Evolutionary conservation across 1,140 invertebrate genomes (phyloP).

Genomic region (Apis florea): DNA sequence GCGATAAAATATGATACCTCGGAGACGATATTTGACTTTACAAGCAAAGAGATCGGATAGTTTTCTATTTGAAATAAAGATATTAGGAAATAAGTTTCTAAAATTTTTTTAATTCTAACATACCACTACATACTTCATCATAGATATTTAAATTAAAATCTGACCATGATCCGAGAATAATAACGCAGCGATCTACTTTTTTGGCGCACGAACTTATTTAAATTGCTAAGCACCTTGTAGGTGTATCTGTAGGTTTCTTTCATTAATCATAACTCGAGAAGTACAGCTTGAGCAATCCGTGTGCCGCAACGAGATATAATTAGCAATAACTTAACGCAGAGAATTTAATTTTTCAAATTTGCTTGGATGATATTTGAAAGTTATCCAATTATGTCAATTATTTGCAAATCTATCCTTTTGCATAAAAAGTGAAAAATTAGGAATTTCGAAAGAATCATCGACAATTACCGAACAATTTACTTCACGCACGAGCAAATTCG

Average conservation of each 20-base stretch:
- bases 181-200: not conserved
- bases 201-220: constrained; percentile 8
- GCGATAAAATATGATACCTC: too few relatives aligned
- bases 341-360: not conserved
- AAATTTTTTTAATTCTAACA: not conserved
- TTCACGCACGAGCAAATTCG: not conserved
- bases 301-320: not conserved
- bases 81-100: too few relatives aligned
- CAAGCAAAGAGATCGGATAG: too few relatives aligned
- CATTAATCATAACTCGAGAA: constrained; percentile 15
- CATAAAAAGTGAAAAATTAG: not conserved
- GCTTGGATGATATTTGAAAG: not conserved
- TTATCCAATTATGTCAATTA: not conserved
- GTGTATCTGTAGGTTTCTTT: constrained; percentile 10
- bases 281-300: not conserved
- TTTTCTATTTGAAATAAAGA: too few relatives aligned
- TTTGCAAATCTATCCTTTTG: not conserved
- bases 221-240: constrained; percentile 7
- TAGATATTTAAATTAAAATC: not conserved
- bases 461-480: not conserved
- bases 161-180: not conserved
- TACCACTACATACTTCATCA: not conserved
- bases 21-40: too few relatives aligned
- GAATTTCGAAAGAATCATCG: not conserved
- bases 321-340: not conserved